Base-by-base conservation (phyloP, 2,797 vertebrate genomes). In the Sebastes jordani region DNA sequence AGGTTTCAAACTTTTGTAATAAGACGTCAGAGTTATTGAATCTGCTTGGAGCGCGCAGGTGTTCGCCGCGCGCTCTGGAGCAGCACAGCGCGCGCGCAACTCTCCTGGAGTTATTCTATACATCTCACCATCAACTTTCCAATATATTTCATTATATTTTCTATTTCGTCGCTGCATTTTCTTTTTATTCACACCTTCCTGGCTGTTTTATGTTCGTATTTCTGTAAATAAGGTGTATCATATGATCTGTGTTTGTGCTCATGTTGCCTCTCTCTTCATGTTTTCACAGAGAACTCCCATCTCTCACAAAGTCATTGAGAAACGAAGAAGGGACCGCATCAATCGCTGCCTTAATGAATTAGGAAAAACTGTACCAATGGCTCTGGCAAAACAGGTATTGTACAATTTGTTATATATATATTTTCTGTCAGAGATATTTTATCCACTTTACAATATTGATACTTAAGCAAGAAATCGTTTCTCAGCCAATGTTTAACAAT, bases 241-340 rank as follows among this genome's bases (percentile, higher is more conserved):
- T 22, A 32, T 5, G 1, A 4, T 52, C 55, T 69, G 4, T 11
- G 13, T 38, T 13, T 78, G 42, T 68, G 4, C 13, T 87, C 6
- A 77, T 66, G 18, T 78, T 66, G 3, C 11, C 1, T 32, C 6
- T 79, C 1, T 32, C 6, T 80, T 18, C 80, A 81, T 92, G 16
- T 81, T 83, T 92, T 84, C 65, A 38, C 95, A 99, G 98, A 97
- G 96, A 94, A 97, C 97, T 60, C 97, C 98, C 0, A 97, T 99
- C 72, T 99, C 98, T 61, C 98, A 99, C 91, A 99, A 99, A 93
- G 98, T 99, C 61, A 99, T 99, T 16, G 98, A 99, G 91, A 99
- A 99, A 86, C 92, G 98, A 68, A 94, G 98, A 83, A 93, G 98
- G 65, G 98, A 99, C 88, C 96, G 98, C 9, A 99, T 99, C 83